These are phyloP conservation scores for Caenorhabditis inopinata DNA, from an alignment of 1,140 invertebrate species.

Conservation along the genomic window DNA sequence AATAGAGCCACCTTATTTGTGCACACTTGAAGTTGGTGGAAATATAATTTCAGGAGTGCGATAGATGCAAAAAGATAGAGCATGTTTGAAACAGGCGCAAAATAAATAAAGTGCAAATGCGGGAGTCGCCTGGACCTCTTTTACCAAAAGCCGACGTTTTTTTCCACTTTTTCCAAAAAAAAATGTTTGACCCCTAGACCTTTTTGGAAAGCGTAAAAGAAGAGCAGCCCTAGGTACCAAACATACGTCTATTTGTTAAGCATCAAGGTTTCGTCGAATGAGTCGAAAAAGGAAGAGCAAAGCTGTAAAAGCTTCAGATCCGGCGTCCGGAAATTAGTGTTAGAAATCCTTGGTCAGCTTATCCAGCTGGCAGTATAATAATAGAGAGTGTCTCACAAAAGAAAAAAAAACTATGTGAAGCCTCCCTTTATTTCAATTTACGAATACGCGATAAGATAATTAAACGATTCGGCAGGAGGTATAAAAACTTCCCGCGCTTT, in stretches of 20 bases:
- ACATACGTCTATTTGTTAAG: conserved; percentile 8
- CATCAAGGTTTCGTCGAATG: conserved; percentile 30
- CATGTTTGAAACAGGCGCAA: conserved; percentile 29
- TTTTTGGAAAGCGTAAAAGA: conserved; percentile 9
- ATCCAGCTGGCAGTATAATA: no score
- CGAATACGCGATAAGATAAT: not conserved
- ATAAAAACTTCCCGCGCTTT: not conserved
- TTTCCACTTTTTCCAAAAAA: conserved; percentile 10
- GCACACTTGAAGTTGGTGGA: not conserved
- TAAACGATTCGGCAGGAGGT: not conserved
- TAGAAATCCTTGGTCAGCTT: no score
- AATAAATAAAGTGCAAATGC: conserved; percentile 34
- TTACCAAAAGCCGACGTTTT: conserved; percentile 16
- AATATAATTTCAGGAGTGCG: not conserved
- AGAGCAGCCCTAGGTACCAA: conserved; percentile 6
- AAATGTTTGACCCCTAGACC: conserved; percentile 19
- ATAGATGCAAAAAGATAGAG: conserved; percentile 34
- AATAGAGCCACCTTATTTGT: not conserved
- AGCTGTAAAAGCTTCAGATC: not conserved
- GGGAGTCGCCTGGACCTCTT: conserved; percentile 21
- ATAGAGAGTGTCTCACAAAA: no score
- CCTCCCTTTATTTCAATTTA: no score
- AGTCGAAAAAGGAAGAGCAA: conserved; percentile 3
- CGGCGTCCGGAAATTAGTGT: conserved; percentile 29
- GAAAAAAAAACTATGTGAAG: no score